Conservation (phyloP, 1,140 invertebrate species). For the Drosophila kohkoa region DNA sequence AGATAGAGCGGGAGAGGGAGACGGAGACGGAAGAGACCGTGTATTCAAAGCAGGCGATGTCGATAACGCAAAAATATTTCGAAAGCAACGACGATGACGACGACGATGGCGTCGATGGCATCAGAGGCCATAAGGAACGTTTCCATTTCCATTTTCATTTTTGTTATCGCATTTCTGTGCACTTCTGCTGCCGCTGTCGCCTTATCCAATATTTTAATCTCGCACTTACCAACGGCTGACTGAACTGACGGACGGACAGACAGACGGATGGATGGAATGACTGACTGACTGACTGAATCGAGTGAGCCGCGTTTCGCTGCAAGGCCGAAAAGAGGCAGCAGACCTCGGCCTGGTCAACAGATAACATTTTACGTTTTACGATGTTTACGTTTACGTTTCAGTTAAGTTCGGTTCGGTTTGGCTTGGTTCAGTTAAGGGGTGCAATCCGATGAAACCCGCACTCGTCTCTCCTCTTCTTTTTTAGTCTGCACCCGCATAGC, state of each 20-base stretch:
- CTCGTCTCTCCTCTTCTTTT: not conserved
- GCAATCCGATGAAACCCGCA: constrained; percentile 30
- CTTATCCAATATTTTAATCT: constrained; percentile 83
- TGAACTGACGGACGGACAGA: constrained; percentile 21
- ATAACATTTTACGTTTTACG: constrained; percentile 55
- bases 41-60: constrained; percentile 74
- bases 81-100: constrained; percentile 17
- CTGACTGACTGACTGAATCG: constrained; percentile 16
- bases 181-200: constrained; percentile 58
- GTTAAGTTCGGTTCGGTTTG: not conserved
- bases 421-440: constrained; percentile 20
- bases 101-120: not conserved
- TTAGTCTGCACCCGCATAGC: constrained; percentile 63
- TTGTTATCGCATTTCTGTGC: constrained; percentile 53
- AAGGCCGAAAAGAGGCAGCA: constrained; percentile 47
- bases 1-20: not conserved
- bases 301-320: constrained; percentile 26
- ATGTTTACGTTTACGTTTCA: constrained; percentile 53
- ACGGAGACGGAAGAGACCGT: constrained; percentile 25
- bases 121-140: constrained; percentile 54
- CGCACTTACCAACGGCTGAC: constrained; percentile 74
- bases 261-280: constrained; percentile 8
- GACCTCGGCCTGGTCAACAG: constrained; percentile 15
- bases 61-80: constrained; percentile 59
- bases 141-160: constrained; percentile 70